Conservation (phyloP, 2,888 invertebrate species). For the Lomographa bimaculata region DNA sequence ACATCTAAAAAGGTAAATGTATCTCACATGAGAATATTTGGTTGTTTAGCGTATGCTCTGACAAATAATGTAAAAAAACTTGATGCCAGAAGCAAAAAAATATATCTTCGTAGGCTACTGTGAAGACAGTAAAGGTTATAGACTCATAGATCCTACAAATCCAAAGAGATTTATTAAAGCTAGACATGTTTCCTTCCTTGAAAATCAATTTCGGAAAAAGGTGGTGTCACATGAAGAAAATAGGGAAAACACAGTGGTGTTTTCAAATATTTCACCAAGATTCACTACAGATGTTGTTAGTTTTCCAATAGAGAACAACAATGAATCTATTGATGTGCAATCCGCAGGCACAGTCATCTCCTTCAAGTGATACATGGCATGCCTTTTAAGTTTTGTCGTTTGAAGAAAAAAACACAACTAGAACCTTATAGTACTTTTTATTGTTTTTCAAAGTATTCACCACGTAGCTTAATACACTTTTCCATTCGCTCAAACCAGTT, state of each 20-base stretch:
- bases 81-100: constrained; percentile 2
- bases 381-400: constrained; percentile 9
- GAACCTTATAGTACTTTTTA: constrained; percentile 13
- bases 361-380: constrained; percentile 3
- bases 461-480: constrained; percentile 21
- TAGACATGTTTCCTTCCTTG: too few species aligned
- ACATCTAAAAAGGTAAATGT: constrained; percentile 4
- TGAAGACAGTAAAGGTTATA: constrained; percentile 4
- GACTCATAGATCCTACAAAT: constrained; percentile 5
- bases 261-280: too few species aligned
- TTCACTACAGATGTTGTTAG: too few species aligned
- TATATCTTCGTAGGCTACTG: constrained; percentile 9
- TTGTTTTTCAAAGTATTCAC: constrained; percentile 16
- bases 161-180: too few species aligned
- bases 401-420: constrained; percentile 12
- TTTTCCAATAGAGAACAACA: too few species aligned
- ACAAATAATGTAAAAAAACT: background rate
- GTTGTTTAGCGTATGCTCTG: constrained; percentile 3
- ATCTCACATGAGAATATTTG: constrained; percentile 5
- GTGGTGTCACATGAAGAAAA: too few species aligned
- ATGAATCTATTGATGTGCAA: too few species aligned
- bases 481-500: constrained; percentile 26
- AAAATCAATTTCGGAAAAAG: too few species aligned
- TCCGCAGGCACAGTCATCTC: too few species aligned
- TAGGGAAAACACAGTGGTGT: too few species aligned